Evolutionary conservation across 2,888 invertebrate genomes (phyloP).

Genomic region (Calliopum simillimum): DNA sequence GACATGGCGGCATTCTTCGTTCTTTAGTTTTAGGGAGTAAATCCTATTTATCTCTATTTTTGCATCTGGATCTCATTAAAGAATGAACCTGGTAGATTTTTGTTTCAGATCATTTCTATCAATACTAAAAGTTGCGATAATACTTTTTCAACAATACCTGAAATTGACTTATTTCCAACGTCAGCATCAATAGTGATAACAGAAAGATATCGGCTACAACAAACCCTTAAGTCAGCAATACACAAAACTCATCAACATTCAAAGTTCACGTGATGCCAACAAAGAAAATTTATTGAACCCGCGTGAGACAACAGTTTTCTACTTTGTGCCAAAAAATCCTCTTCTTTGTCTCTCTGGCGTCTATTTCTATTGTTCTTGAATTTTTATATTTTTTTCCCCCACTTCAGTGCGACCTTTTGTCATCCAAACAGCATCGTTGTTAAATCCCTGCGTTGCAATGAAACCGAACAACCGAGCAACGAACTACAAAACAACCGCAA

Average conservation of each 20-base stretch:
- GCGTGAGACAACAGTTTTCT: neutral
- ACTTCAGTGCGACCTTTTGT: neutral
- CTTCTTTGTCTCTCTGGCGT: neutral
- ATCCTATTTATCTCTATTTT: too few species aligned
- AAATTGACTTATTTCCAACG: neutral
- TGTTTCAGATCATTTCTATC: too few species aligned
- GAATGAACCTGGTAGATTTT: too few species aligned
- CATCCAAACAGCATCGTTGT: neutral
- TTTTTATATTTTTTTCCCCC: neutral
- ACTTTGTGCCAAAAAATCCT: neutral
- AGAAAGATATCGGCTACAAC: neutral
- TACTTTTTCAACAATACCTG: neutral
- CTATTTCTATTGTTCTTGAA: neutral
- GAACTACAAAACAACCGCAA: slow-evolving; percentile 15
- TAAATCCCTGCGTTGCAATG: neutral
- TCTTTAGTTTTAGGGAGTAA: too few species aligned
- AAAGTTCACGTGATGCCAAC: slow-evolving; percentile 15
- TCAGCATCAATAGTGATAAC: neutral
- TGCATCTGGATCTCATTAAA: too few species aligned
- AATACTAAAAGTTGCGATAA: neutral
- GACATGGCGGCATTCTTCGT: too few species aligned
- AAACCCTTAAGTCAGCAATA: neutral
- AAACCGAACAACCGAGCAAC: neutral
- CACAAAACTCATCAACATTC: neutral
- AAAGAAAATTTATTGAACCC: slow-evolving; percentile 16